Conservation (phyloP, 2,797 vertebrate species). For the Pangasius djambal region DNA sequence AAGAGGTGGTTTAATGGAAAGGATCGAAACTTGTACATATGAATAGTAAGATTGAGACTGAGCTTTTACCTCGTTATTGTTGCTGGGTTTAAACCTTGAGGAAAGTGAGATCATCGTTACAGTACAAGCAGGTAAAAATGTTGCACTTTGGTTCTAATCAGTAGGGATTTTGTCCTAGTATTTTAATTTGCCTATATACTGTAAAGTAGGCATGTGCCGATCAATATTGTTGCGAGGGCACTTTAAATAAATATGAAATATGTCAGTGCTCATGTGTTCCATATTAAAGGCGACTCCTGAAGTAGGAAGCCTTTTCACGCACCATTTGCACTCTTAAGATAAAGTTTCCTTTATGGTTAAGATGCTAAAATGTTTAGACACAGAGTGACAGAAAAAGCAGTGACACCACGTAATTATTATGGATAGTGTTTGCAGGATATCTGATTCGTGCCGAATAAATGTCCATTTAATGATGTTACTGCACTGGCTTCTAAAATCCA, state of each 20-base stretch:
- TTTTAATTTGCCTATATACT: not conserved
- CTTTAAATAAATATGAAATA: not conserved
- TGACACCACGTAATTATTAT: not conserved
- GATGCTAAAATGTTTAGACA: constrained; percentile 2
- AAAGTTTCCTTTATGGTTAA: not conserved
- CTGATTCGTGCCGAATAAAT: not conserved
- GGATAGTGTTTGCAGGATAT: not conserved
- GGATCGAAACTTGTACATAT: constrained; percentile 38
- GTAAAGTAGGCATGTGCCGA: constrained; percentile 29
- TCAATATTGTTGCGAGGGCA: not conserved
- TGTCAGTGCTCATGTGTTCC: not conserved
- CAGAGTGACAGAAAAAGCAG: not conserved
- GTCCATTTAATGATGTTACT: not conserved
- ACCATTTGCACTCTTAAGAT: not conserved
- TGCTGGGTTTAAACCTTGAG: constrained; percentile 26
- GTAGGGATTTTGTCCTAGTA: constrained; percentile 36
- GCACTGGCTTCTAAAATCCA: not conserved
- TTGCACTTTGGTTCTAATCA: constrained; percentile 62
- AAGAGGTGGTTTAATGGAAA: not conserved
- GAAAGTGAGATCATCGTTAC: constrained; percentile 29
- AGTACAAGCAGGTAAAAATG: constrained; percentile 28
- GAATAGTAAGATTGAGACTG: constrained; percentile 23
- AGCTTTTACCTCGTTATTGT: constrained; percentile 29
- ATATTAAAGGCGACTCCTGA: not conserved
- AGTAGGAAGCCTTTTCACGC: not conserved